Evolutionary conservation across 2,113 vertebrate genomes (phyloP), one percentile per base, ranked within the genome.

Genomic region (Phylloscopus trochilus): DNA sequence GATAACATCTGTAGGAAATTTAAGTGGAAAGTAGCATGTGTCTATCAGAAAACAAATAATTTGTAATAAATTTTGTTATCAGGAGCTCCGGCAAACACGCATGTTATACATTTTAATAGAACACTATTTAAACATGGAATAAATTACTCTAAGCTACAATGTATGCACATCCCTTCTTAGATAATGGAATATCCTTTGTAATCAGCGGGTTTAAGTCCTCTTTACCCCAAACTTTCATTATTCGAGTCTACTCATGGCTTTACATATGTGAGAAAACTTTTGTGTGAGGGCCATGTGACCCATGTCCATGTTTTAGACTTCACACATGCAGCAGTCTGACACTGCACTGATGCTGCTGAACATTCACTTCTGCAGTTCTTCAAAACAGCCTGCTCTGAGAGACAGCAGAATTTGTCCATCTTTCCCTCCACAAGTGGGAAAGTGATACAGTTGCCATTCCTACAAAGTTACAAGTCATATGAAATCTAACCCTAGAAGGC

Each of bases 51-150:
- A 95, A 96, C 30, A 55, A 95, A 90, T 92, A 87, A 96, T 94
- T 97, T 88, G 90, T 97, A 95, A 94, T 92, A 92, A 91, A 95
- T 94, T 87, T 91, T 97, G 66, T 96, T 97, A 92, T 96, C 96
- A 97, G 90, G n/a, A 94, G 35, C 94, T 97, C 91, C 95, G 73
- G 82, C 84, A 96, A 86, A 78, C 93, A 95, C 35, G 95, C 78
- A 92, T 28, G 44, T 93, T 91, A 55, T 47, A 72, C 83, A 91
- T 95, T 89, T 95, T 72, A 91, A 87, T 89, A 96, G 75, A 86
- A 94, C 60, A 83, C 68, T 92, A 95, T 46, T 73, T 84, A 96
- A 97, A 97, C 52, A 92, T 52, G 49, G 58, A 95, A 90, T 92
- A 95, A 97, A 96, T 94, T 92, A 89, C 83, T 93, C 49, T 89